phyloP scores from a whole-genome alignment of 2,113 vertebrate species.

The Prionailurus bengalensis region DNA sequence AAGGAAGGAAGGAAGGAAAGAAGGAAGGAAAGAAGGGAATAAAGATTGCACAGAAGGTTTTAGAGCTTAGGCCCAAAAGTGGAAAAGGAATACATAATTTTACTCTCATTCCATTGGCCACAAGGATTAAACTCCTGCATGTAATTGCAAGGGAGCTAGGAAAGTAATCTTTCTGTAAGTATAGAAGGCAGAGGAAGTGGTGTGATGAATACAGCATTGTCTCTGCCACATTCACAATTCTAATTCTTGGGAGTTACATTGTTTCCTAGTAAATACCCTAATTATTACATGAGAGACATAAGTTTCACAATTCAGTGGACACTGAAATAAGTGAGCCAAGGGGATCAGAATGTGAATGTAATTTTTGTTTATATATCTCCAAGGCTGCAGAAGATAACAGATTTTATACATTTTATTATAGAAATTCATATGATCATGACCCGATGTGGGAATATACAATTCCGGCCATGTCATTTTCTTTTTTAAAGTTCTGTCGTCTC shows the following conservation, averaged over 20 bases:
- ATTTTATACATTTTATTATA: background rate
- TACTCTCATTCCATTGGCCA: too few species aligned
- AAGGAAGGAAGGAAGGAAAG: background rate
- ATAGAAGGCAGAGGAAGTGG: background rate
- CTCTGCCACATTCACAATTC: background rate
- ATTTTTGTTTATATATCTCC: background rate
- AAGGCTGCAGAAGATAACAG: background rate
- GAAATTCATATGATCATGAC: background rate
- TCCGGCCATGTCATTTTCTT: background rate
- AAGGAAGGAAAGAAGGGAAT: background rate
- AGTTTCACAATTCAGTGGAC: background rate
- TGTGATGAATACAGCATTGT: background rate
- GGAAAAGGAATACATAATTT: background rate
- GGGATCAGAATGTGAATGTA: background rate
- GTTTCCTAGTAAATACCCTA: background rate
- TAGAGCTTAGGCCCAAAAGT: background rate
- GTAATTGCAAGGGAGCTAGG: background rate
- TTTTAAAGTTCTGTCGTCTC: background rate
- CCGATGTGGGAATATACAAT: background rate
- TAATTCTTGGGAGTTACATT: background rate
- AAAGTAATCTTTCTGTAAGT: background rate
- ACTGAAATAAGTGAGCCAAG: background rate
- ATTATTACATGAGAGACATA: background rate
- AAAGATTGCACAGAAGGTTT: background rate
- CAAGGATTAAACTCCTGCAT: background rate